Evolutionary conservation across 2,113 vertebrate species (phyloP), one percentile per base, ranked within the genome.

Genomic region (Lagopus muta): DNA sequence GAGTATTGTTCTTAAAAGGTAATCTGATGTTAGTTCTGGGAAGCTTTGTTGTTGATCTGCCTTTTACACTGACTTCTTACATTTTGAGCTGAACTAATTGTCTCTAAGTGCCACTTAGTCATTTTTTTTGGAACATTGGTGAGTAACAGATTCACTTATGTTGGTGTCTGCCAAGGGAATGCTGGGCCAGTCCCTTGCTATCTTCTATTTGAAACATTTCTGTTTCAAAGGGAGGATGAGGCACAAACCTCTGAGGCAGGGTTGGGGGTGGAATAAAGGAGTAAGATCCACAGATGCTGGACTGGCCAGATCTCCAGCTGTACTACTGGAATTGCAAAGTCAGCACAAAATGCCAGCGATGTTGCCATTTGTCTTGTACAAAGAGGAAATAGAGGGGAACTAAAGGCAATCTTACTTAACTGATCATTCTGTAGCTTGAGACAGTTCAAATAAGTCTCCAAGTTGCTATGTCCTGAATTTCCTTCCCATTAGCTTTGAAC

Each of bases 1-100:
- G 86, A 82, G 16, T 55, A 38, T 86, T 89, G 86, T 88, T 93
- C 86, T 50, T 84, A 88, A 78, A 57, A 69, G 90, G 81, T 92
- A 86, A 80, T 94, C 32, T 84, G n/a, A 13, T 66, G n/a, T 87
- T 81, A 65, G 17, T 89, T 89, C 70, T 30, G 52, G 25, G 42
- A 34, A 25, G 61, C 82, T 84, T 73, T 85, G 3, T 80, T 91
- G 91, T 50, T 58, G 28, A 15, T 74, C 19, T 64, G 77, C 2
- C 27, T 75, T 24, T 65, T 43, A 2, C 7, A 4, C 22, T 52
- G 70, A 25, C 17, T 4, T 52, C 18, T 20, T 30, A 27, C 27
- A 6, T 52, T 38, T 52, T 36, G 67, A 28, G 25, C 24, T 52
- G 67, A 40, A 40, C 25, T 40, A 50, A 28, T 38, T 42, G 16